These are phyloP conservation scores for Leucoptera coffeella DNA, from an alignment of 2,888 invertebrate genomes.

Conservation along the genomic window DNA sequence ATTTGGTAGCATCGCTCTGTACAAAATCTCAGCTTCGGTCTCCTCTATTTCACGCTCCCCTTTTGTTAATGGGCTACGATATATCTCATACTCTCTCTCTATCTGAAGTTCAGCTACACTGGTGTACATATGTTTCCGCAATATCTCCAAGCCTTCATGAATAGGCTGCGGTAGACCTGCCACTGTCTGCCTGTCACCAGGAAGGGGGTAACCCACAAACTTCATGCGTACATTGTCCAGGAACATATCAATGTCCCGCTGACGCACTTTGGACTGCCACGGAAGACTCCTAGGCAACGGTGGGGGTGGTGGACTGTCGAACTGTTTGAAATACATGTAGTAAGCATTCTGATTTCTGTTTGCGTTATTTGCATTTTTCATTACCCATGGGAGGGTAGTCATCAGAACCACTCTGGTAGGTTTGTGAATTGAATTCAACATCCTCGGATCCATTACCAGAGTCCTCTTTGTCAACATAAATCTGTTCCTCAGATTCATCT, in stretches of 20 bases:
- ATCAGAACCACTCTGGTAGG: slow-evolving; percentile 26
- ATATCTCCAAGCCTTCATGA: slow-evolving; percentile 88
- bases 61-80: slow-evolving; percentile 83
- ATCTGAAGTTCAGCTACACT: slow-evolving; percentile 91
- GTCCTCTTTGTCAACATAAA: slow-evolving; percentile 67
- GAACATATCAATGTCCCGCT: slow-evolving; percentile 89
- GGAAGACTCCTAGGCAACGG: slow-evolving; percentile 65
- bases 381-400: too few relatives aligned
- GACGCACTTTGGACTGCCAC: slow-evolving; percentile 94
- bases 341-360: slow-evolving; percentile 28
- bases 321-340: slow-evolving; percentile 36
- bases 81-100: slow-evolving; percentile 85
- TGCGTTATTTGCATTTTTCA: too few relatives aligned
- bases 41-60: slow-evolving; percentile 72
- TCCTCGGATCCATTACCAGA: slow-evolving; percentile 58
- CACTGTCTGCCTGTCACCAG: slow-evolving; percentile 78
- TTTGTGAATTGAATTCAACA: slow-evolving; percentile 53
- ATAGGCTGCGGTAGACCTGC: slow-evolving; percentile 96
- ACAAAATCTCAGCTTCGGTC: slow-evolving; percentile 83
- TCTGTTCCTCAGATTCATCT: slow-evolving; percentile 70
- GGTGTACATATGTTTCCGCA: slow-evolving; percentile 89
- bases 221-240: slow-evolving; percentile 87
- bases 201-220: slow-evolving; percentile 92
- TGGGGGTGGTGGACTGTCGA: slow-evolving; percentile 40
- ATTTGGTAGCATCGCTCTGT: slow-evolving; percentile 91